A percentile compares a stretch with the other conserved stretches of the same genome.
Evolutionary conservation across 2,113 vertebrate species (phyloP).

Genomic region (Hiodon tergisus): DNA sequence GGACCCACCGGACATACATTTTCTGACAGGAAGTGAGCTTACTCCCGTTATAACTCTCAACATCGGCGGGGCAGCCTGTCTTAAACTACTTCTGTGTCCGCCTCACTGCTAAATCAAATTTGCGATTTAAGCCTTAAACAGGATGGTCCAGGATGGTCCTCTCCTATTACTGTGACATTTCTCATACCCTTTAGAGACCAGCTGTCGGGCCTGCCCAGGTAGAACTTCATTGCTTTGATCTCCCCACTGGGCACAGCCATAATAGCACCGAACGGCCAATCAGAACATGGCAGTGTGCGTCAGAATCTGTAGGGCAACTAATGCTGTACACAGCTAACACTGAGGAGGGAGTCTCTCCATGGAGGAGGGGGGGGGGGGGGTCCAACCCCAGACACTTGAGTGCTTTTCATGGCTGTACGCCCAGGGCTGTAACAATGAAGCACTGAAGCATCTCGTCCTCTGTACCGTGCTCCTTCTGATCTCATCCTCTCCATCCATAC

Average conservation of each 20-base stretch:
- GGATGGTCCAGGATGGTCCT: not conserved
- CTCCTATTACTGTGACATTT: not conserved
- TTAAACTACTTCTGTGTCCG: not conserved
- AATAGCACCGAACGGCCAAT: too few relatives aligned
- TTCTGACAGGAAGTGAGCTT: not conserved
- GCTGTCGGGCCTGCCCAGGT: not conserved
- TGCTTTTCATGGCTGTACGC: not conserved
- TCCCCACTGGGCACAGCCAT: too few relatives aligned
- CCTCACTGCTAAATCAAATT: not conserved
- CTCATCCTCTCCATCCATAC: not conserved
- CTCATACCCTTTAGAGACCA: not conserved
- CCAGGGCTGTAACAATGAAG: not conserved
- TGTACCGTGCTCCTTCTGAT: not conserved
- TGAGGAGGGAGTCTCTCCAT: too few relatives aligned
- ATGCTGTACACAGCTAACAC: too few relatives aligned
- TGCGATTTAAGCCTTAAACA: conserved; percentile 6
- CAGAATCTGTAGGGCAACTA: too few relatives aligned
- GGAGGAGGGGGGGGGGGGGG: not conserved
- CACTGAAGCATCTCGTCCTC: not conserved
- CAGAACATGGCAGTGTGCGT: too few relatives aligned
- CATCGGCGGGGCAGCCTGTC: too few relatives aligned
- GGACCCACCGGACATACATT: conserved; percentile 9
- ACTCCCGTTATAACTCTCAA: not conserved
- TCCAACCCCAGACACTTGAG: not conserved
- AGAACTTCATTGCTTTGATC: too few relatives aligned